phyloP scores from a whole-genome alignment of 2,888 invertebrate species.

The Penaeus monodon region DNA sequence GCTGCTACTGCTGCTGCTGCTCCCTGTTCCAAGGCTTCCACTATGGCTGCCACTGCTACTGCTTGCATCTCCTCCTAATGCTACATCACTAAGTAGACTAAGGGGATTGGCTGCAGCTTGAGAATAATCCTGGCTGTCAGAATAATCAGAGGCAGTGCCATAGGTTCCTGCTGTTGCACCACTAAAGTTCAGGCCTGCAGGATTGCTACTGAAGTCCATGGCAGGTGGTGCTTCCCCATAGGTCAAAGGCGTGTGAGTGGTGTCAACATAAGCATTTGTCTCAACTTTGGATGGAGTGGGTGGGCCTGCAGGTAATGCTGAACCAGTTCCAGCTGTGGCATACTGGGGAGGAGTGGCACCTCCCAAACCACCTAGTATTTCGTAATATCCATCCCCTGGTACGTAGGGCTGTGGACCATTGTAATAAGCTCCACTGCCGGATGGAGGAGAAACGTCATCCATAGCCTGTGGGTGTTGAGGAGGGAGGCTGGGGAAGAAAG shows the following conservation, averaged over 20 bases:
- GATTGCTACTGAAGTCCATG: constrained; percentile 48
- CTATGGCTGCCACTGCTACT: constrained; percentile 37
- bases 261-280: constrained; percentile 32
- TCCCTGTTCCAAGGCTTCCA: constrained; percentile 23
- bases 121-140: constrained; percentile 17
- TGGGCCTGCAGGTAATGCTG: constrained; percentile 27
- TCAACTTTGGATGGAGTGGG: constrained; percentile 51
- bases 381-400: constrained; percentile 51
- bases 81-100: constrained; percentile 59
- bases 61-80: constrained; percentile 57
- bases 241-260: constrained; percentile 24
- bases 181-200: constrained; percentile 38
- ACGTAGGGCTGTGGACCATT: constrained; percentile 32
- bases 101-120: constrained; percentile 44
- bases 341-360: constrained; percentile 47
- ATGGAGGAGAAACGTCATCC: constrained; percentile 53
- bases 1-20: constrained; percentile 40
- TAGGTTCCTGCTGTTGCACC: constrained; percentile 23
- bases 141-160: constrained; percentile 19
- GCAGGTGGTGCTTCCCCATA: constrained; percentile 41
- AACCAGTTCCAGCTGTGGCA: constrained; percentile 35
- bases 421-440: constrained; percentile 40
- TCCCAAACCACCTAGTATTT: constrained; percentile 48
- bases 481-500: constrained; percentile 35
- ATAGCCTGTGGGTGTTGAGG: constrained; percentile 31